Conservation (phyloP, 2,888 invertebrate genomes). For the Nymphalis c-album region DNA sequence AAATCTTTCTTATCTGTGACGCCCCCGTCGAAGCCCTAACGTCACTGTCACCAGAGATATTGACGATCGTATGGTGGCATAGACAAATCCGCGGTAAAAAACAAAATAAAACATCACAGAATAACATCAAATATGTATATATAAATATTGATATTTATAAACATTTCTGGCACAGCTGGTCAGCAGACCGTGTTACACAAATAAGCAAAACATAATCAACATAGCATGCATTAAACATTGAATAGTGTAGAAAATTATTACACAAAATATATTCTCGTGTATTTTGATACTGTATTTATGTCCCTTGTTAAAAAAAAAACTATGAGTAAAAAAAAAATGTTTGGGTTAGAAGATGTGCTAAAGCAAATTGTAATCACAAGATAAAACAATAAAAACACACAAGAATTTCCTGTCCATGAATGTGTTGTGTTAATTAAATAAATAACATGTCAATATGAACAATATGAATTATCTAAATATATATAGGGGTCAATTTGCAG, state of each 20-base stretch:
- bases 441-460: no score
- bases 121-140: slow-evolving; percentile 13
- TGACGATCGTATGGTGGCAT: slow-evolving; percentile 57
- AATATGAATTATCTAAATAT: no score
- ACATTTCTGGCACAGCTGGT: slow-evolving; percentile 20
- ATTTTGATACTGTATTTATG: not conserved
- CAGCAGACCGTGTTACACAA: slow-evolving; percentile 22
- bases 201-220: slow-evolving; percentile 16
- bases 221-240: slow-evolving; percentile 25
- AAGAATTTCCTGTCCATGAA: slow-evolving; percentile 73
- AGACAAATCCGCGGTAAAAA: slow-evolving; percentile 52
- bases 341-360: slow-evolving; percentile 69
- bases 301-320: not conserved
- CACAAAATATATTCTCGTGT: not conserved
- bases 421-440: slow-evolving; percentile 63
- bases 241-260: not conserved
- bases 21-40: slow-evolving; percentile 32
- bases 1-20: slow-evolving; percentile 33
- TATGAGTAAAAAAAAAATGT: slow-evolving; percentile 1
- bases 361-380: slow-evolving; percentile 46
- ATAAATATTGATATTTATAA: slow-evolving; percentile 15
- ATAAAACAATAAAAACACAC: slow-evolving; percentile 39
- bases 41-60: slow-evolving; percentile 63
- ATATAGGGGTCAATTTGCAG: no score
- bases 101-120: slow-evolving; percentile 14